Conservation (phyloP, 2,113 vertebrate species). For the Passer domesticus region DNA sequence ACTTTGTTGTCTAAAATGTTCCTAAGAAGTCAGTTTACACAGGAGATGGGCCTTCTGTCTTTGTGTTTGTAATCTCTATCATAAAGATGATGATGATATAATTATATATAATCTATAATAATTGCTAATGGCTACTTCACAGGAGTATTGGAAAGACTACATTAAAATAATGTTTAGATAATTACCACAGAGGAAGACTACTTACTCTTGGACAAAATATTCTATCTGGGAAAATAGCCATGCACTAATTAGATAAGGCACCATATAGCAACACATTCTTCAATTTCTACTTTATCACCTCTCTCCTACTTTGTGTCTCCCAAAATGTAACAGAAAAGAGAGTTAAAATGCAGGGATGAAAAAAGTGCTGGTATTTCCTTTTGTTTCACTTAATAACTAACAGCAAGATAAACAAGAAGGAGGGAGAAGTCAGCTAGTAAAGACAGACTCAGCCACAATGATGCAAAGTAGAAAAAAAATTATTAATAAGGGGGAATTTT, state of each 20-base stretch:
- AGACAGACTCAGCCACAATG: neutral
- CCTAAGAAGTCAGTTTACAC: neutral
- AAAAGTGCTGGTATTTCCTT: constrained; percentile 6
- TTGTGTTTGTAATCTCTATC: neutral
- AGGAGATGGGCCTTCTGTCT: neutral
- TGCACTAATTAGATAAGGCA: neutral
- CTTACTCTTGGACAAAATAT: neutral
- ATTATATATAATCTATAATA: neutral
- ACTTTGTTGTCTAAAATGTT: neutral
- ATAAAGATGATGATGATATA: neutral
- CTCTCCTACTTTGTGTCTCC: neutral
- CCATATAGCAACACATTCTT: neutral
- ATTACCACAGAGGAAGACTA: neutral
- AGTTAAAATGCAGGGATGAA: neutral
- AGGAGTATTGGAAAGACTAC: neutral
- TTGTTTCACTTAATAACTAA: constrained; percentile 26
- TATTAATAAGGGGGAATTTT: neutral
- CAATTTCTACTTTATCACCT: neutral
- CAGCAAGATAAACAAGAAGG: constrained; percentile 26
- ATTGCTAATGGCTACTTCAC: neutral
- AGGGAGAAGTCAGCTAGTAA: neutral
- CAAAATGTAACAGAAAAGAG: neutral
- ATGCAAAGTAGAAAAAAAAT: neutral
- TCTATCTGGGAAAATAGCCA: neutral
- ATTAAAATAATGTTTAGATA: neutral